phyloP scores from a whole-genome alignment of 2,888 invertebrate genomes.

The Hyposoter dolosus region DNA sequence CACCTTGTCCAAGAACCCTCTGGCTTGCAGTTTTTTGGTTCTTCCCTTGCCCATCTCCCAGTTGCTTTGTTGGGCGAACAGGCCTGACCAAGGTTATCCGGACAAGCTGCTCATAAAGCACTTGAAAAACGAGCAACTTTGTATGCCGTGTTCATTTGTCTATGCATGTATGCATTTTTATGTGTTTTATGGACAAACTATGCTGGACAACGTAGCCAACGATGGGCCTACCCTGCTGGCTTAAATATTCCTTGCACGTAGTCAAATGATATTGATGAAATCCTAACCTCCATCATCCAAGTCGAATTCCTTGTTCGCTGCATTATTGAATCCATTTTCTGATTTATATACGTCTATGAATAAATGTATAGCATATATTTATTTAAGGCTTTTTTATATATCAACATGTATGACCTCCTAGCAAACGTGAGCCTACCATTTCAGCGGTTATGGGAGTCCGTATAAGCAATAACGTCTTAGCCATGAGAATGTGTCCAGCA shows the following conservation, averaged over 20 bases:
- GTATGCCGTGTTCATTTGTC: not conserved
- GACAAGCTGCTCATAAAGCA: constrained; percentile 63
- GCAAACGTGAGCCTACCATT: not conserved
- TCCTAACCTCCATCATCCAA: constrained; percentile 4
- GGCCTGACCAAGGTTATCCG: constrained; percentile 56
- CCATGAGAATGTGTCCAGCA: not conserved
- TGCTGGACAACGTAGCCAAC: not conserved
- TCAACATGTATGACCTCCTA: not conserved
- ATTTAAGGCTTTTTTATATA: not conserved
- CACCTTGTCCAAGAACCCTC: constrained; percentile 51
- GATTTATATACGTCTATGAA: constrained; percentile 8
- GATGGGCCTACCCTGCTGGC: not conserved
- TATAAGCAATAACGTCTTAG: not conserved
- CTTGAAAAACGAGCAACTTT: constrained; percentile 56
- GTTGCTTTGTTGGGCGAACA: constrained; percentile 60
- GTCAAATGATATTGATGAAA: constrained; percentile 64
- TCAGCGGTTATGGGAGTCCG: not conserved
- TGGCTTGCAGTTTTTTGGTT: constrained; percentile 41
- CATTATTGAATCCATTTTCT: constrained; percentile 67
- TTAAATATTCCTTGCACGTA: constrained; percentile 51
- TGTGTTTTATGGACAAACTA: constrained; percentile 2
- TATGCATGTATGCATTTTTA: constrained; percentile 3
- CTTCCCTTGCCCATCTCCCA: constrained; percentile 33
- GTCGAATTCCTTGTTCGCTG: constrained; percentile 47
- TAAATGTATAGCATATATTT: constrained; percentile 16